phyloP scores from a whole-genome alignment of 2,888 invertebrate genomes.

The Chymomyza procnemis region DNA sequence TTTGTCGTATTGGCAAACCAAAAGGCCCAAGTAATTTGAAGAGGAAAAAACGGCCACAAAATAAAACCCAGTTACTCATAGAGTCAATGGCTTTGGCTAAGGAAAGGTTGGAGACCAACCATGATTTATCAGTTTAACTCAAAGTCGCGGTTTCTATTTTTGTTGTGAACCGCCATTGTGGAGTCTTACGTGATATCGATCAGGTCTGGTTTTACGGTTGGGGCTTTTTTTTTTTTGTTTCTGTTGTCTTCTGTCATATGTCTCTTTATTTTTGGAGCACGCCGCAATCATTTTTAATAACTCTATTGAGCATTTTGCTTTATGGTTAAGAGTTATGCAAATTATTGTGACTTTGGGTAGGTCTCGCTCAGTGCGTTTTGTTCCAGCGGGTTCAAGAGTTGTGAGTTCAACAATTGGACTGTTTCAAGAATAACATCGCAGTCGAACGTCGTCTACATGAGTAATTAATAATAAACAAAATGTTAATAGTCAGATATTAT shows the following conservation, averaged over 20 bases:
- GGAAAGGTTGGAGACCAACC: constrained; percentile 29
- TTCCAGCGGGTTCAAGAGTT: constrained; percentile 21
- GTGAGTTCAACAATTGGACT: constrained; percentile 23
- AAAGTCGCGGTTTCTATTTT: neutral
- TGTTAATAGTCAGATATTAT: neutral
- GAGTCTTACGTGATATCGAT: constrained; percentile 49
- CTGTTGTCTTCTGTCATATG: constrained; percentile 10
- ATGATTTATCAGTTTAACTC: constrained; percentile 41
- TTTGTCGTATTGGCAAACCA: constrained; percentile 35
- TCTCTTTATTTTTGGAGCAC: constrained; percentile 12
- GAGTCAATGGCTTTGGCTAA: constrained; percentile 24
- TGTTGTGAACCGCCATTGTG: neutral
- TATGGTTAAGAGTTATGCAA: constrained; percentile 34
- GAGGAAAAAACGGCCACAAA: constrained; percentile 9
- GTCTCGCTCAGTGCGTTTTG: constrained; percentile 15
- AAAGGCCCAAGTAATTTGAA: constrained; percentile 12
- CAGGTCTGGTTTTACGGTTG: constrained; percentile 28
- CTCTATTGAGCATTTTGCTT: constrained; percentile 27
- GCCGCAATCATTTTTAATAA: constrained; percentile 17
- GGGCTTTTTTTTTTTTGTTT: neutral
- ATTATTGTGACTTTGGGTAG: constrained; percentile 5
- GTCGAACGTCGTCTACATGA: neutral
- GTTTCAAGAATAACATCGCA: constrained; percentile 25
- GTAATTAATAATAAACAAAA: neutral
- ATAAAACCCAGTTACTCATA: too few relatives aligned